These are phyloP conservation scores for Drosophila pachea DNA, from an alignment of 1,140 invertebrate species.

Conservation along the genomic window DNA sequence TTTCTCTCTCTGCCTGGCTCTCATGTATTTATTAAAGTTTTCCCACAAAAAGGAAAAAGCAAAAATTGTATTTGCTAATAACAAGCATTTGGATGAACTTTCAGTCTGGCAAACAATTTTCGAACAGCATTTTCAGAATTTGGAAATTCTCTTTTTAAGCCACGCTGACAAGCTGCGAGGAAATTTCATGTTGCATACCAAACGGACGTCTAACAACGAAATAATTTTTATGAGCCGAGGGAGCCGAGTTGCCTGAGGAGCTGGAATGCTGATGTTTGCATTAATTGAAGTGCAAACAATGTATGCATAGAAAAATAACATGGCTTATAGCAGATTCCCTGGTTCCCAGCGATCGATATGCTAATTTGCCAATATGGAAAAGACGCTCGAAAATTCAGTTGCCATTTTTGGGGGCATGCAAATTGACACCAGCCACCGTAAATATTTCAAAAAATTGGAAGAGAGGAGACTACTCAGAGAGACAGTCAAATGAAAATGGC, in stretches of 20 bases:
- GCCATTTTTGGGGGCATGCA: constrained; percentile 49
- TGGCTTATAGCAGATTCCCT: constrained; percentile 25
- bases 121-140: neutral
- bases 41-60: neutral
- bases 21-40: neutral
- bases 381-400: constrained; percentile 25
- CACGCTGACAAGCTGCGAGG: neutral
- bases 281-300: constrained; percentile 59
- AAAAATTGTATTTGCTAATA: too few species aligned
- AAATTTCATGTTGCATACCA: constrained; percentile 1
- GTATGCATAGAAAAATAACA: constrained; percentile 42
- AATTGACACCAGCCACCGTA: constrained; percentile 43
- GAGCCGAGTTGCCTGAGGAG: neutral
- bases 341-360: constrained; percentile 51
- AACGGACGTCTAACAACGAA: neutral
- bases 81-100: neutral
- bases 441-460: constrained; percentile 3
- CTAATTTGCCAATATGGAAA: constrained; percentile 52
- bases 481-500: constrained; percentile 50
- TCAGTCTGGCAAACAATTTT: neutral
- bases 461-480: neutral
- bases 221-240: constrained; percentile 2
- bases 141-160: neutral
- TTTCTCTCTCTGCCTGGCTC: too few species aligned
- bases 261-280: constrained; percentile 12